Percentiles rank a stretch among this genome's conserved stretches.
Conservation (phyloP, 1,140 invertebrate species). For the Magallana gigas region DNA sequence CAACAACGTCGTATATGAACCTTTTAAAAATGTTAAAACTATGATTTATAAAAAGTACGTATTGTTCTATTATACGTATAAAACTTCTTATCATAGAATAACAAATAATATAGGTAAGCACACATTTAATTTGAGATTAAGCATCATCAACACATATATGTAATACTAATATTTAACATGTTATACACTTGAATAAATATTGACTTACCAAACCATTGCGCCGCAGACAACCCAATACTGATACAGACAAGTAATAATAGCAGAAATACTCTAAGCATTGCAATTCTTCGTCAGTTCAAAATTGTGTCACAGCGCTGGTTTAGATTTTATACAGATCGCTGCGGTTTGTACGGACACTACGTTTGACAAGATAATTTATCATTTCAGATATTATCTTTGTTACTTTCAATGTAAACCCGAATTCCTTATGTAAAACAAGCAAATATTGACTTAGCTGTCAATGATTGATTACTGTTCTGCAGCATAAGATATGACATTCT, state of each 20-base stretch:
- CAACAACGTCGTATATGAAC: too few species aligned
- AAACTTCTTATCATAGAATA: too few species aligned
- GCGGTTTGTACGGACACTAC: background rate
- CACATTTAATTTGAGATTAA: too few species aligned
- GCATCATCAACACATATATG: too few species aligned
- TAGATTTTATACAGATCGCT: background rate
- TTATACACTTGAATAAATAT: background rate
- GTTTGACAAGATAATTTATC: background rate
- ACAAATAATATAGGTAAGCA: too few species aligned
- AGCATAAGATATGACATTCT: background rate
- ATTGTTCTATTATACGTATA: too few species aligned
- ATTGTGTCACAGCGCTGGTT: background rate
- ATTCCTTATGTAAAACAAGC: background rate
- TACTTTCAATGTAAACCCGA: background rate
- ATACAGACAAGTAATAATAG: background rate
- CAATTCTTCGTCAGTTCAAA: background rate
- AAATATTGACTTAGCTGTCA: background rate
- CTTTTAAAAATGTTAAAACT: too few species aligned
- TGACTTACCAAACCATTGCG: background rate
- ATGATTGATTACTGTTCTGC: background rate
- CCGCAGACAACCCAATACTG: background rate
- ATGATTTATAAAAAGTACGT: too few species aligned
- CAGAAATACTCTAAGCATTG: background rate
- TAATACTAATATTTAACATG: too few species aligned
- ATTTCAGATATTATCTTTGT: background rate